Base-by-base conservation (phyloP, 2,113 vertebrate genomes). In the Desmodus rotundus region DNA sequence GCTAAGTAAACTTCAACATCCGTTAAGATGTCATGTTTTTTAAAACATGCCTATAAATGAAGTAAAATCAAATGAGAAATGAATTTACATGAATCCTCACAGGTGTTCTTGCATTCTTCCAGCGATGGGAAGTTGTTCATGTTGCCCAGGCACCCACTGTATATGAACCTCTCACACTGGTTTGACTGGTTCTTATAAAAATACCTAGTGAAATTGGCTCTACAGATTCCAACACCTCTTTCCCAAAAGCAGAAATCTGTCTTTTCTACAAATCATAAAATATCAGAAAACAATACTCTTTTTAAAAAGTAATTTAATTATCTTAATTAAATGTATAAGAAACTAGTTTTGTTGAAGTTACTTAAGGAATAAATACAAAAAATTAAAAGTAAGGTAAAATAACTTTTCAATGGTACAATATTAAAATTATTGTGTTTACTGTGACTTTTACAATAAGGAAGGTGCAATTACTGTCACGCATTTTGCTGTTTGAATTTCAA, bases 91-190 rank as follows among this genome's bases (percentile, higher is more conserved):
- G 95, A 45, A 24, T 94, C 97, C 72, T 98, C 97, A 95, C 99
- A 99, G 89, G 94, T 98, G 3, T 43, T 80, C 95, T 98, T 98
- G 97, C 99, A 99, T 36, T 98, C 98, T 28, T 98, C 97, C 96
- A 99, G 58, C 26, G 95, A 98, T 78, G 63, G 95, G 97, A 99
- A 99, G 96, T 99, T 99, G 98, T 99, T 99, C 91, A 97, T 98
- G 82, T 99, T 99, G 89, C 99, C 99, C 1, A 99, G 98, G 97
- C 99, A 99, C 43, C 99, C 99, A 4, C 99, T 99, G 3, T 99
- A 99, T 78, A 93, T 98, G 98, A 99, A 99, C 0, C n/a, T 41
- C 81, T 98, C 98, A 97, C 99, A 99, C 54, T 96, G 50, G 78
- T 99, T 97, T 73, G 95, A 98, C 2, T 81, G 74, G 87, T 94